Percentiles rank a stretch among this genome's conserved stretches.
Evolutionary conservation across 2,113 vertebrate species (phyloP).

Genomic region (Cranoglanis bouderius): DNA sequence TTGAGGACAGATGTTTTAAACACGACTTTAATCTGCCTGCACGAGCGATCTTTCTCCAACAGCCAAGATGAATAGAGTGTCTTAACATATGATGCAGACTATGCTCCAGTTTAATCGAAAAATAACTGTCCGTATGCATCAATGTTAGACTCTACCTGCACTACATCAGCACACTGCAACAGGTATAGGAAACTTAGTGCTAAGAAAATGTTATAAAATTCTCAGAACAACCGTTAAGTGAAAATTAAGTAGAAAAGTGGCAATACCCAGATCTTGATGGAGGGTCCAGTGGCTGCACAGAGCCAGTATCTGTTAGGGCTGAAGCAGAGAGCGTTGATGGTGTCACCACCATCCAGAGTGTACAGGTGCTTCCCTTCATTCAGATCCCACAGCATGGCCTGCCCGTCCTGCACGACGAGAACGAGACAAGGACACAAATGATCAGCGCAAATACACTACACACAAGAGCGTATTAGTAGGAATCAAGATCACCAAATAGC

Average conservation of each 20-base stretch:
- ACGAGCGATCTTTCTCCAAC: background rate
- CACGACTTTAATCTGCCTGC: too few relatives aligned
- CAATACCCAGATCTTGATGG: slow-evolving; percentile 96
- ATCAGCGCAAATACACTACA: slow-evolving; percentile 62
- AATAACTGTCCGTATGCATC: background rate
- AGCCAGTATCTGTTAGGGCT: slow-evolving; percentile 98
- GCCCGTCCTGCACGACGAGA: slow-evolving; percentile 78
- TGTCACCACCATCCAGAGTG: slow-evolving; percentile 90
- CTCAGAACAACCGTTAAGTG: background rate
- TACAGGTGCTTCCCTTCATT: slow-evolving; percentile 98
- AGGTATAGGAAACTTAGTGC: background rate
- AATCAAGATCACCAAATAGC: background rate
- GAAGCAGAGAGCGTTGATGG: slow-evolving; percentile 94
- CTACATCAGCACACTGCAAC: background rate
- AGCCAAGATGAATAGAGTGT: background rate
- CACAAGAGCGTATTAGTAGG: background rate
- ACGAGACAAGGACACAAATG: slow-evolving; percentile 17
- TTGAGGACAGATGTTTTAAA: too few relatives aligned
- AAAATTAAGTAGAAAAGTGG: background rate
- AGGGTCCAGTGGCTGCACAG: slow-evolving; percentile 93
- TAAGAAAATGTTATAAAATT: background rate
- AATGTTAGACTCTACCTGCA: background rate
- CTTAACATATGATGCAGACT: background rate
- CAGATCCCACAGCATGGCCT: slow-evolving; percentile 97
- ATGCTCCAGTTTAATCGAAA: background rate